These are phyloP conservation scores for Panonychus citri DNA, from an alignment of 1,140 invertebrate genomes.

Conservation along the genomic window DNA sequence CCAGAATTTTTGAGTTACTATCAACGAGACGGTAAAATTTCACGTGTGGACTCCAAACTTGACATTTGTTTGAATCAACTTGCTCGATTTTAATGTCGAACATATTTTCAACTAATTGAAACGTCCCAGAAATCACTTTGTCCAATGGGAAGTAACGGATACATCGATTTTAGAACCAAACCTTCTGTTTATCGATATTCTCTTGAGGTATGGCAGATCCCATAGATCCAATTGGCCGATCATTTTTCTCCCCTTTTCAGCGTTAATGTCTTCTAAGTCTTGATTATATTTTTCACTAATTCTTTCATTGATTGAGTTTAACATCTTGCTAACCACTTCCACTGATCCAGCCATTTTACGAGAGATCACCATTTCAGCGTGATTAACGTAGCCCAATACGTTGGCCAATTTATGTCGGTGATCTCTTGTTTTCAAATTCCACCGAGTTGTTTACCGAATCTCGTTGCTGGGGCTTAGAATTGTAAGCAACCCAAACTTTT, in stretches of 20 bases:
- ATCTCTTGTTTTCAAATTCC: conserved; percentile 41
- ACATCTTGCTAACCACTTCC: conserved; percentile 45
- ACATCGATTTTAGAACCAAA: conserved; percentile 38
- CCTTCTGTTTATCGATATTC: neutral
- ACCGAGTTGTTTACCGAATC: conserved; percentile 42
- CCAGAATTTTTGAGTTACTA: neutral
- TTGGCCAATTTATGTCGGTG: conserved; percentile 41
- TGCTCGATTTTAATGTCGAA: conserved; percentile 54
- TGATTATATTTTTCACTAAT: conserved; percentile 40
- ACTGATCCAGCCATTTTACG: conserved; percentile 73
- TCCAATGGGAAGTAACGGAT: conserved; percentile 59
- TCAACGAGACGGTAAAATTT: too few species aligned
- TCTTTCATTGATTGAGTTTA: conserved; percentile 28
- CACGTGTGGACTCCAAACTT: too few species aligned
- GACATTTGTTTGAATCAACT: neutral
- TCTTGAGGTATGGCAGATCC: neutral
- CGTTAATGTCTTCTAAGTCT: conserved; percentile 31
- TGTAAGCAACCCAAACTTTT: conserved; percentile 55
- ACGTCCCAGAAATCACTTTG: conserved; percentile 46
- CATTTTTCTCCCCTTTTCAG: neutral
- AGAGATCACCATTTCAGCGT: conserved; percentile 65
- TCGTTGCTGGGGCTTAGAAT: conserved; percentile 34
- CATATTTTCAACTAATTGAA: conserved; percentile 42
- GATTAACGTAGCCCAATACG: conserved; percentile 50
- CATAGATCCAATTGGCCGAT: neutral